Evolutionary conservation across 2,888 invertebrate genomes (phyloP), one percentile per base, ranked within the genome.

Genomic region (Synergus japonicus): DNA sequence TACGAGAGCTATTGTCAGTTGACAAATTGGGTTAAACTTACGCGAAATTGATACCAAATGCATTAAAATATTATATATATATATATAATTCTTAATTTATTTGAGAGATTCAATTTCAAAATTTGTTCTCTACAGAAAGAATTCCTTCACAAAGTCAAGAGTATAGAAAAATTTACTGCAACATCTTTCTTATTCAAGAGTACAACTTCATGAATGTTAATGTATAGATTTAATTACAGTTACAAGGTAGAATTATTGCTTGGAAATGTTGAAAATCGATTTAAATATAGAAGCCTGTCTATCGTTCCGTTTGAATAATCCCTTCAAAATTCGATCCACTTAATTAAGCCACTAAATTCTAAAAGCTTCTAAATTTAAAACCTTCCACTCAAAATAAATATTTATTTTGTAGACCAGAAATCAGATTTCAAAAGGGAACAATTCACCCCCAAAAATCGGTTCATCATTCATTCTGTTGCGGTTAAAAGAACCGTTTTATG

Each of bases 11-110:
- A 46, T 46, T 67, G 46, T 67, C 67, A 46, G 22, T 67, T 46
- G 44, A 67, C 67, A 67, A 67, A 67, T 67, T 67, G 46, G 67
- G 67, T 67, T 67, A 67, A 3, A 43, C 67, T 67, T 46, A 46
- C 13, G 67, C 29, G 13, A 67, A 4, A 67, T 67, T 22, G 67
- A 67, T 67, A 46, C 2, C 67, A 67, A 13, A 67, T 46, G 29
- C 67, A 67, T 18, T 46, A 67, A 67, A 67, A 67, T 22, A 8
- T 0, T 22, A 22, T 22, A 22, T 46, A 67, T 67, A 46, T 22
- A 15, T 22, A 29, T 46, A 13, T 13, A 46, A 2, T 13, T 43
- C 4, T 29, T 15, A 49, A 29, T 29, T 29, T 29, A 29, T 29
- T 29, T 29, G 29, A 29, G 29, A 29, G 29, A 29, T 29, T 29